Conservation (phyloP, 2,888 invertebrate genomes). For the Lymantria monacha region DNA sequence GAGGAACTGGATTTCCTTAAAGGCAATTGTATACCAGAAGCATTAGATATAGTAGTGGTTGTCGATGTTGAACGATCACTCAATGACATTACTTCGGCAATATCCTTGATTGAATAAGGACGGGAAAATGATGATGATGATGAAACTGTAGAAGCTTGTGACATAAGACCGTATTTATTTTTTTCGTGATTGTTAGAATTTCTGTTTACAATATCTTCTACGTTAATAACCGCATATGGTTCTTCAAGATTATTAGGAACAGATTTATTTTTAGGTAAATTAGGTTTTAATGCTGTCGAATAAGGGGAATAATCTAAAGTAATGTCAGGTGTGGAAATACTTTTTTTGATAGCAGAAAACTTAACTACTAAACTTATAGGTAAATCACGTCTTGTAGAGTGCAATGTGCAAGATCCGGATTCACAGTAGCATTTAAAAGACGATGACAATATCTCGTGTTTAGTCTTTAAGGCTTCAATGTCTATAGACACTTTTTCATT, state of each 20-base stretch:
- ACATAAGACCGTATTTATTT: slow-evolving; percentile 52
- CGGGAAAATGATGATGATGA: slow-evolving; percentile 58
- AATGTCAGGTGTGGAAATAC: slow-evolving; percentile 74
- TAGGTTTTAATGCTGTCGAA: slow-evolving; percentile 48
- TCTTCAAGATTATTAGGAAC: slow-evolving; percentile 66
- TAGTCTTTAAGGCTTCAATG: slow-evolving; percentile 49
- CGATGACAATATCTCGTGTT: slow-evolving; percentile 53
- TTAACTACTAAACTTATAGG: slow-evolving; percentile 59
- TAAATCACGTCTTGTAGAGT: slow-evolving; percentile 57
- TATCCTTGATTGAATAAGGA: slow-evolving; percentile 72
- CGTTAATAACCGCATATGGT: slow-evolving; percentile 60
- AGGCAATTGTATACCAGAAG: slow-evolving; percentile 64
- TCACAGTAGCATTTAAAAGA: slow-evolving; percentile 76
- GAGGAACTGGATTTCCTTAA: slow-evolving; percentile 70
- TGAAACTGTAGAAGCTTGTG: slow-evolving; percentile 56
- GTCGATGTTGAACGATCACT: slow-evolving; percentile 56
- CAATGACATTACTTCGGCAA: slow-evolving; percentile 68
- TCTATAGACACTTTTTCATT: slow-evolving; percentile 60
- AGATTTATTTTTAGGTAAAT: slow-evolving; percentile 61
- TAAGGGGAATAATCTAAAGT: slow-evolving; percentile 59
- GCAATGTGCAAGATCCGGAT: slow-evolving; percentile 59
- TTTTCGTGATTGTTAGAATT: slow-evolving; percentile 20
- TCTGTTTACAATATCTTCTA: slow-evolving; percentile 54
- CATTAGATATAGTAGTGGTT: slow-evolving; percentile 54
- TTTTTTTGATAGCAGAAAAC: slow-evolving; percentile 72